These are phyloP conservation scores for Mirza zaza DNA, from an alignment of 2,113 vertebrate species.

Conservation along the genomic window DNA sequence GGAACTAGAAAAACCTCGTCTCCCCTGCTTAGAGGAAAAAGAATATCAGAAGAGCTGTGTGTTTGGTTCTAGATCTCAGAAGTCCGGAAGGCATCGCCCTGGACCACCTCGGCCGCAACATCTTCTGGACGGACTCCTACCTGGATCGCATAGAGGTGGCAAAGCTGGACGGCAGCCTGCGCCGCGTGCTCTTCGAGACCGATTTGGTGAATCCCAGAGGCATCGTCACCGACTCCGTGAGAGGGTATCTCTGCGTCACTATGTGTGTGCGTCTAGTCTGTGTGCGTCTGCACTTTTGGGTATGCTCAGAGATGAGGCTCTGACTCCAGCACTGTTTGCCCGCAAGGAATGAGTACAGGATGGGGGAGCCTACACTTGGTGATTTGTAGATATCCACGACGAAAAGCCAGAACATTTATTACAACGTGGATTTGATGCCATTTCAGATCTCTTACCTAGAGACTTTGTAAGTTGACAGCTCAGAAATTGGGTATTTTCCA, in stretches of 20 bases:
- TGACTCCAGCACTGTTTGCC: not conserved
- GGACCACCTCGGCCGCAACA: conserved; percentile 91
- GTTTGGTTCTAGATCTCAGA: conserved; percentile 84
- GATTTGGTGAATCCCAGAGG: conserved; percentile 93
- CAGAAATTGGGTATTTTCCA: not conserved
- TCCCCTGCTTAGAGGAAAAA: not conserved
- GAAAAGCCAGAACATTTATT: not conserved
- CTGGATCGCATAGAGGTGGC: conserved; percentile 93
- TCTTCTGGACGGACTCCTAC: conserved; percentile 96
- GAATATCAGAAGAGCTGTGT: not conserved
- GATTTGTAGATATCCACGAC: no score
- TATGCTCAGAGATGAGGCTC: not conserved
- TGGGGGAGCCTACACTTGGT: not conserved
- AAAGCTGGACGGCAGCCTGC: conserved; percentile 90
- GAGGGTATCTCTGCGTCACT: conserved; percentile 84
- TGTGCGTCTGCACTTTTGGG: not conserved
- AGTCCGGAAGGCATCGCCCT: conserved; percentile 95
- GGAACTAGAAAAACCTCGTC: not conserved
- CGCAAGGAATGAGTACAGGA: not conserved
- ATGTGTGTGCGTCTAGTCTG: accelerated
- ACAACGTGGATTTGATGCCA: no score
- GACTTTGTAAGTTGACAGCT: not conserved
- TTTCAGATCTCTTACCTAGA: not conserved
- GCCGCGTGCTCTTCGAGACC: conserved; percentile 89
- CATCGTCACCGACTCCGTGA: conserved; percentile 88